Percentiles rank a stretch among this genome's conserved stretches.
Conservation (phyloP, 2,888 invertebrate species). For the Dermolepida albohirtum region DNA sequence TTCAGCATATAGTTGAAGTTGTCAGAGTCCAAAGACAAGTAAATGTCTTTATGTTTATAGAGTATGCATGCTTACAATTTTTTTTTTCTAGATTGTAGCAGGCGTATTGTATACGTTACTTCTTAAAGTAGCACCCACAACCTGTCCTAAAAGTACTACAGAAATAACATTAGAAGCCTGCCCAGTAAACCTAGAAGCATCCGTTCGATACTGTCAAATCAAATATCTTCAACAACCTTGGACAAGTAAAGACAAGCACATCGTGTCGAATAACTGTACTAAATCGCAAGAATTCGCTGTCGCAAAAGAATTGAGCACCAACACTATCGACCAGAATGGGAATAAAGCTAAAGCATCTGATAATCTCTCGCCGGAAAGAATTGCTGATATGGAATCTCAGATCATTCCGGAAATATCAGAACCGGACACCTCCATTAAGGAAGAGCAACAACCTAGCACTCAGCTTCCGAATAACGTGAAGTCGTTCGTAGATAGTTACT, state of each 20-base stretch:
- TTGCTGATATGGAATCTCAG: conserved; percentile 60
- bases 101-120: conserved; percentile 72
- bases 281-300: conserved; percentile 67
- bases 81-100: conserved; percentile 67
- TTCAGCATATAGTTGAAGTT: conserved; percentile 65
- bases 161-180: conserved; percentile 56
- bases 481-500: neutral
- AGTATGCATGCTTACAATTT: neutral
- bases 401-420: conserved; percentile 51
- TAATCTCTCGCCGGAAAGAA: conserved; percentile 49
- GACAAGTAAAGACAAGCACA: conserved; percentile 72
- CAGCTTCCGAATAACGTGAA: neutral
- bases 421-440: neutral
- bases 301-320: conserved; percentile 54
- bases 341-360: conserved; percentile 56
- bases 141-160: conserved; percentile 61
- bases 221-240: conserved; percentile 76
- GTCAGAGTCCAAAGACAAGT: conserved; percentile 70
- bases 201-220: conserved; percentile 69
- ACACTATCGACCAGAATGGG: conserved; percentile 58
- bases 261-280: conserved; percentile 76
- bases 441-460: no score
- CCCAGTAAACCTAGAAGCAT: conserved; percentile 50
- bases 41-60: conserved; percentile 53
- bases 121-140: conserved; percentile 67